Evolutionary conservation across 2,113 vertebrate species (phyloP).

Genomic region (Sceloporus undulatus): DNA sequence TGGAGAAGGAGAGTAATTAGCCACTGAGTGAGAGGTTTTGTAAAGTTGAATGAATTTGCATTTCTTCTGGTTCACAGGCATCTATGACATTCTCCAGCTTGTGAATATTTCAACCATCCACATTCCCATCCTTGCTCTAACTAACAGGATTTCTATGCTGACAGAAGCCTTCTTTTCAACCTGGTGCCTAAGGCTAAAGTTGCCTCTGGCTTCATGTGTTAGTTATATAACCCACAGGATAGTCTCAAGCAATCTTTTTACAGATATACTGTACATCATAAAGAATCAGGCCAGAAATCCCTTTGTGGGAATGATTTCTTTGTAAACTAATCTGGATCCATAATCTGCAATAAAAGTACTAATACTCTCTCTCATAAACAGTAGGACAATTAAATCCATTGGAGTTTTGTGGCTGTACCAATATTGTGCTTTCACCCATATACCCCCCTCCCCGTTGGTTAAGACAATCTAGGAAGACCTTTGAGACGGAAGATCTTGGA

Average conservation of each 20-base stretch:
- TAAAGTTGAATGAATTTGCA: constrained; percentile 16
- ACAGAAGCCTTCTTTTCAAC: constrained; percentile 47
- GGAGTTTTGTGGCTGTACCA: constrained; percentile 55
- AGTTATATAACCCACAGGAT: constrained; percentile 62
- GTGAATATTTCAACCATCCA: constrained; percentile 55
- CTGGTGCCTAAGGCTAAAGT: constrained; percentile 32
- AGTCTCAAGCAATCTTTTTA: constrained; percentile 48
- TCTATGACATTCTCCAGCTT: constrained; percentile 51
- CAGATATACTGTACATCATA: neutral
- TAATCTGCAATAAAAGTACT: rapidly evolving
- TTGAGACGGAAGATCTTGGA: neutral
- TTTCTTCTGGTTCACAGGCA: constrained; percentile 25
- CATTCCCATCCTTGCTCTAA: constrained; percentile 41
- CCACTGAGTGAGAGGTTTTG: constrained; percentile 16
- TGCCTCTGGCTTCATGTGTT: constrained; percentile 63
- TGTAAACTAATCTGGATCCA: constrained; percentile 33
- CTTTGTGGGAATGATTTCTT: constrained; percentile 40
- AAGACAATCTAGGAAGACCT: neutral
- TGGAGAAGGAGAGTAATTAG: constrained; percentile 32
- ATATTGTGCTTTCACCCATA: constrained; percentile 17
- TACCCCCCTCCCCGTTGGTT: neutral
- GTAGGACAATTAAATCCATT: constrained; percentile 8
- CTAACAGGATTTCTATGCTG: constrained; percentile 35
- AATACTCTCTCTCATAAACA: constrained; percentile 14
- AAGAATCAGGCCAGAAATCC: constrained; percentile 36